Evolutionary conservation across 1,140 invertebrate genomes (phyloP), one percentile per base, ranked within the genome.

Genomic region (Scaptomyza hsui): DNA sequence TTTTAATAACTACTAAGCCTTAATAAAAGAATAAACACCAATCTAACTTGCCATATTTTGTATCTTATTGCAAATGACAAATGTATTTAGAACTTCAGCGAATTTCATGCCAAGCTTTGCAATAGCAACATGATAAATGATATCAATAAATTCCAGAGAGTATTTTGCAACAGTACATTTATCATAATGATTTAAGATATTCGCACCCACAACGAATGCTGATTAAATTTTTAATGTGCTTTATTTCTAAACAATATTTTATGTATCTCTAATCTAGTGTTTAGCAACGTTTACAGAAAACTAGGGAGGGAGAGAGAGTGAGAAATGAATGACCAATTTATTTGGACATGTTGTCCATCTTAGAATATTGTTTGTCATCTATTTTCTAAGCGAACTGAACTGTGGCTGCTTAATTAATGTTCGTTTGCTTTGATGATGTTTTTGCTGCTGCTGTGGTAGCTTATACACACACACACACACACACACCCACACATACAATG

Each of bases 351-450:
- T 24, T 39, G 56, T 49, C 19, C 52, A 56, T 56, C 59, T 70
- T 52, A 32, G 47, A 47, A 60, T 69, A 61, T 73, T 70, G 71
- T 73, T 68, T 63, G 70, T 60, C 72, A 86, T 73, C 57, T 56
- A 72, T 62, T 29, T 29, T 18, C 44, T 29, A 59, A 35, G 42
- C 15, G 21, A 75, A 45, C 61, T 78, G 21, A 75, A 45, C 61
- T 78, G 67, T 42, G 65, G 68, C 81, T 81, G 77, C 60, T 85
- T 85, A 85, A 85, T 85, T 85, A 85, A 85, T 86, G 81, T 80
- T 74, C 41, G 77, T 86, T 86, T 70, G 68, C 76, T 76, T 69
- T 86, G 62, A 61, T 56, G 73, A 56, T 70, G 41, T 60, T 45
- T 39, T 55, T 42, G 41, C 52, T 44, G 45, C 32, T 45, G 39